Base-by-base conservation (phyloP, 2,113 vertebrate genomes). In the Marmota flaviventris region DNA sequence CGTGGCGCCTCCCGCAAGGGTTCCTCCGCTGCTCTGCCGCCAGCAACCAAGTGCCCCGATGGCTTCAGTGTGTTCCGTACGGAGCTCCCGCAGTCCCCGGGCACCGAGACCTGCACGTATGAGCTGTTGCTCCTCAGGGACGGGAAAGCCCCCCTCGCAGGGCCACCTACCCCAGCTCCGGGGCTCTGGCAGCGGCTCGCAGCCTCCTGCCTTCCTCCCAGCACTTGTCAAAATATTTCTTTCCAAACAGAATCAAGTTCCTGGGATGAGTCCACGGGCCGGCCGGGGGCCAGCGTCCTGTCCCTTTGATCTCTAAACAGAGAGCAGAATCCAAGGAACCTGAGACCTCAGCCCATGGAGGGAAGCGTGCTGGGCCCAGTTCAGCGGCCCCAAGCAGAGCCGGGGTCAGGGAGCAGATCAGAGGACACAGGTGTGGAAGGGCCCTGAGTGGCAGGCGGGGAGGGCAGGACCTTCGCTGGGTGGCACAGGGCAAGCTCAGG, bases 271-370 rank as follows among this genome's bases (percentile, higher is more conserved):
- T 29, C 11, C 69, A 29, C 73, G 39, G 8, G 27, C 84, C 70
- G 84, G 93, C 92, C 95, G 32, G 8, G 48, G 48, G 48, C 48
- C 48, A 51, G 48, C 10, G 2, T 51, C 12, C 48, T 13, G 48
- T 51, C 96, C 87, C 90, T 97, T 95, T 98, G 97, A 98, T 98
- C 98, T 98, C 96, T 95, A 69, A 98, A 81, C 85, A 83, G 91
- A 95, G 97, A 93, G 93, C 32, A 93, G 96, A 98, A 88, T 48
- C 61, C 76, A 4, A 61, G 67, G 51, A 93, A 94, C 96, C 97
- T 34, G 93, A 98, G 92, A 70, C 69, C 84, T 58, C 69, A 65
- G 65, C 81, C 76, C 39, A 3, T 20, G 45, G 67, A 87, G 96
- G 87, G 69, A 81, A 34, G 37, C 48, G 32, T 48, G 91, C 18